Percentiles rank a stretch among this genome's conserved stretches.
These are phyloP conservation scores for Drosophila gaucha DNA, from an alignment of 2,888 invertebrate species.

Conservation along the genomic window DNA sequence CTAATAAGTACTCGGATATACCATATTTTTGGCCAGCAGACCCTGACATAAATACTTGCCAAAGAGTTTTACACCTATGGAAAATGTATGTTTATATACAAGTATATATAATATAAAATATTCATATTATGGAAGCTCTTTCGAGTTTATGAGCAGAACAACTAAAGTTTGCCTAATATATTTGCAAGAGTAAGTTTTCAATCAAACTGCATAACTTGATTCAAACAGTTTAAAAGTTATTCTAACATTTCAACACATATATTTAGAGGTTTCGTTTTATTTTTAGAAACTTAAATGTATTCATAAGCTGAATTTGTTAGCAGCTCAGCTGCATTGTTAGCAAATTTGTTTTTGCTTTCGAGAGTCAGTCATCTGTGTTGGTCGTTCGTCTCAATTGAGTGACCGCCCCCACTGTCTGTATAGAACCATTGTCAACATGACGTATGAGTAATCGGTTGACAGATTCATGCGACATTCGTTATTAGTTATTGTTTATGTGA, in stretches of 20 bases:
- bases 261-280: background rate
- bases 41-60: slow-evolving; percentile 28
- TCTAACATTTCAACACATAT: background rate
- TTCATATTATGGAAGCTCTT: slow-evolving; percentile 3
- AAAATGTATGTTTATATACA: background rate
- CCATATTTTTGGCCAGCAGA: background rate
- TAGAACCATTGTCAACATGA: slow-evolving; percentile 30
- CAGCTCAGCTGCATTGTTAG: slow-evolving; percentile 20
- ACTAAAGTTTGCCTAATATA: too few relatives aligned
- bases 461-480: slow-evolving; percentile 55
- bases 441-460: slow-evolving; percentile 60
- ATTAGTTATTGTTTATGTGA: slow-evolving; percentile 62
- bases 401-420: slow-evolving; percentile 7
- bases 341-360: slow-evolving; percentile 14
- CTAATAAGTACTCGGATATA: slow-evolving; percentile 9
- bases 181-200: too few relatives aligned
- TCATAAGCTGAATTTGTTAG: background rate
- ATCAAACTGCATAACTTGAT: background rate
- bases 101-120: slow-evolving; percentile 18
- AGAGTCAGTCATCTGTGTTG: slow-evolving; percentile 38
- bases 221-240: background rate
- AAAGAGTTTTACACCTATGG: background rate
- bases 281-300: background rate
- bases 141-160: slow-evolving; percentile 15
- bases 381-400: slow-evolving; percentile 39